Percentiles rank a stretch among this genome's conserved stretches.
These are phyloP conservation scores for Meda fulgida DNA, from an alignment of 2,797 vertebrate genomes.

Conservation along the genomic window DNA sequence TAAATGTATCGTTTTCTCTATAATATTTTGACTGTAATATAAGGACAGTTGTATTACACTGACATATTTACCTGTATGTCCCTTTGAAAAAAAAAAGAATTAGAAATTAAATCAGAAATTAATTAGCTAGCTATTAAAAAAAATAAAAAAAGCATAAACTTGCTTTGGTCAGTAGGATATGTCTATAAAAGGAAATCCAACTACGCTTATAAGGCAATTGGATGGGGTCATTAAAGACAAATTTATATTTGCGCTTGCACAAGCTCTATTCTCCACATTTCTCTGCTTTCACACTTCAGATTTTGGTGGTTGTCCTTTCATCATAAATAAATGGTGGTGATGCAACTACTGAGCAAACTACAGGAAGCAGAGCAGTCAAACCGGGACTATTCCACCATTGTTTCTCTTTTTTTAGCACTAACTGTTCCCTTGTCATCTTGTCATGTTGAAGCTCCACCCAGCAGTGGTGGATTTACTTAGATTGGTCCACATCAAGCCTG, in stretches of 20 bases:
- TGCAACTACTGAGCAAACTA: conserved; percentile 47
- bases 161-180: background rate
- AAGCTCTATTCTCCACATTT: conserved; percentile 32
- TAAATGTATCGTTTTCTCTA: background rate
- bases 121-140: background rate
- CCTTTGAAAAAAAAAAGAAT: background rate
- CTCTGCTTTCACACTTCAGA: conserved; percentile 5
- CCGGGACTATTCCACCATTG: background rate
- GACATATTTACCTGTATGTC: background rate
- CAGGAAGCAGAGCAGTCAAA: conserved; percentile 17
- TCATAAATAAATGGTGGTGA: conserved; percentile 25
- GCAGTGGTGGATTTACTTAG: background rate
- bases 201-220: background rate
- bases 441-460: background rate
- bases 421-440: background rate
- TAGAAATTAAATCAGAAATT: too few relatives aligned
- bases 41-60: background rate
- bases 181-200: background rate
- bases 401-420: conserved; percentile 9
- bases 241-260: conserved; percentile 11
- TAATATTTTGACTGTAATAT: background rate
- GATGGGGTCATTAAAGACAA: background rate
- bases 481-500: conserved; percentile 31
- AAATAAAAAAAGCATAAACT: background rate
- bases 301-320: conserved; percentile 24